These are phyloP conservation scores for Aphelenchoides bicaudatus DNA, from an alignment of 2,888 invertebrate genomes.

Conservation along the genomic window DNA sequence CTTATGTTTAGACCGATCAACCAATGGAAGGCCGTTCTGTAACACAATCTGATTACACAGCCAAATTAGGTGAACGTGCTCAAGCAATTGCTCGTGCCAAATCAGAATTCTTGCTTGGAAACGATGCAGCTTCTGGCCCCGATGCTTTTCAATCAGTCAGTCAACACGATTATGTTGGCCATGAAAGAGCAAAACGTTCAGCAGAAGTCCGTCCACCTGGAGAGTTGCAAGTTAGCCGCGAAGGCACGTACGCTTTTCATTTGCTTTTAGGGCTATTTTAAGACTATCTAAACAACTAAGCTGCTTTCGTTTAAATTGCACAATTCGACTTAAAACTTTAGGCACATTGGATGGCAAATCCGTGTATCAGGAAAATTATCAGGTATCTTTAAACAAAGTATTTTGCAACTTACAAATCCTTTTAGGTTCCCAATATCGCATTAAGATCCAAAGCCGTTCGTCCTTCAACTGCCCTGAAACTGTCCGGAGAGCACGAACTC, in stretches of 20 bases:
- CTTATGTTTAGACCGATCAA: slow-evolving; percentile 19
- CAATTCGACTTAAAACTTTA: slow-evolving; percentile 9
- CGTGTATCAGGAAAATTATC: slow-evolving; percentile 35
- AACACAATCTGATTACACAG: slow-evolving; percentile 30
- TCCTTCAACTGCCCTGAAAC: slow-evolving; percentile 36
- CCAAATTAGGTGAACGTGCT: slow-evolving; percentile 31
- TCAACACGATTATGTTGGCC: slow-evolving; percentile 6
- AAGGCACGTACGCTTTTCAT: slow-evolving; percentile 3
- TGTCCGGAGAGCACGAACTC: slow-evolving; percentile 31
- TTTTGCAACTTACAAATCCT: too few relatives aligned
- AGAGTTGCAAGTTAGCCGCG: slow-evolving; percentile 1
- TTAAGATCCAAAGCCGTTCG: slow-evolving; percentile 24
- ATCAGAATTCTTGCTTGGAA: not conserved
- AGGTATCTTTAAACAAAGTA: too few relatives aligned
- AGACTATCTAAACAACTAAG: too few relatives aligned
- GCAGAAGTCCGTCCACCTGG: slow-evolving; percentile 15
- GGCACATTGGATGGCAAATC: slow-evolving; percentile 33
- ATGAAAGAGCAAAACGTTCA: not conserved
- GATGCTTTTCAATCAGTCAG: not conserved
- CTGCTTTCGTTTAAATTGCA: not conserved
- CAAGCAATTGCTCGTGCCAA: not conserved
- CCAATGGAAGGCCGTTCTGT: slow-evolving; percentile 28
- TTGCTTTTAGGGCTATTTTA: not conserved
- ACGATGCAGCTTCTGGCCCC: not conserved
- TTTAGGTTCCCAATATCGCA: slow-evolving; percentile 14